These are phyloP conservation scores for Morpho helenor DNA, from an alignment of 2,888 invertebrate genomes.

Conservation along the genomic window DNA sequence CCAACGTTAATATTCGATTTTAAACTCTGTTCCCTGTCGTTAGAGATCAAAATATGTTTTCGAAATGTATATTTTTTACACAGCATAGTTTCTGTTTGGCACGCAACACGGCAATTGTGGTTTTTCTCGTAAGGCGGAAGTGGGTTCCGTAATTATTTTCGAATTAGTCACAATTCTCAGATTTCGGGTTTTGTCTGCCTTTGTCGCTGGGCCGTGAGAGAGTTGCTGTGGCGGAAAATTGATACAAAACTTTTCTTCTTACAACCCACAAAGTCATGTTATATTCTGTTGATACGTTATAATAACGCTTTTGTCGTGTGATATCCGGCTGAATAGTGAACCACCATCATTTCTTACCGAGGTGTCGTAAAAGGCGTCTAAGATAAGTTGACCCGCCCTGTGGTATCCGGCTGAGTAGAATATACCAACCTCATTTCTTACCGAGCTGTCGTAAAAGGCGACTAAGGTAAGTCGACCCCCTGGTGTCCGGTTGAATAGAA, in stretches of 20 bases:
- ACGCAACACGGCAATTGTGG: constrained; percentile 67
- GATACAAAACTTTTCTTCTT: constrained; percentile 14
- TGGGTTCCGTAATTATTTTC: constrained; percentile 63
- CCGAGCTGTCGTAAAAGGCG: too few relatives aligned
- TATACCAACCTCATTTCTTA: too few relatives aligned
- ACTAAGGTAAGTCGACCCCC: too few relatives aligned
- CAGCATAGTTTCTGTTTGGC: constrained; percentile 56
- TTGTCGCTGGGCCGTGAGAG: constrained; percentile 30
- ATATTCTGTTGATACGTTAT: too few relatives aligned
- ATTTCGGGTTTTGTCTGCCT: constrained; percentile 36
- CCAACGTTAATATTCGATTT: background rate
- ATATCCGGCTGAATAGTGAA: too few relatives aligned
- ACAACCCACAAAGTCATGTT: background rate
- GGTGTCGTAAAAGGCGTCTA: too few relatives aligned
- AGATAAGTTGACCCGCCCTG: too few relatives aligned
- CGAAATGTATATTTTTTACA: constrained; percentile 39
- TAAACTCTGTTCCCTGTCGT: constrained; percentile 8
- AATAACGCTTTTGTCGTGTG: background rate
- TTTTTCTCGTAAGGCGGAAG: constrained; percentile 66
- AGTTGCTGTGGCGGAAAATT: constrained; percentile 27
- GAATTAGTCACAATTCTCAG: constrained; percentile 64
- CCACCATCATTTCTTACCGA: too few relatives aligned
- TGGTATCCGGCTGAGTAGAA: too few relatives aligned
- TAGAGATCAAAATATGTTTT: constrained; percentile 19
- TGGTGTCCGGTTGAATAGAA: too few relatives aligned